A percentile compares a stretch with the other conserved stretches of the same genome.
These are phyloP conservation scores for Pseudomyrmex sp. DNA, from an alignment of 1,140 invertebrate species.

Conservation along the genomic window DNA sequence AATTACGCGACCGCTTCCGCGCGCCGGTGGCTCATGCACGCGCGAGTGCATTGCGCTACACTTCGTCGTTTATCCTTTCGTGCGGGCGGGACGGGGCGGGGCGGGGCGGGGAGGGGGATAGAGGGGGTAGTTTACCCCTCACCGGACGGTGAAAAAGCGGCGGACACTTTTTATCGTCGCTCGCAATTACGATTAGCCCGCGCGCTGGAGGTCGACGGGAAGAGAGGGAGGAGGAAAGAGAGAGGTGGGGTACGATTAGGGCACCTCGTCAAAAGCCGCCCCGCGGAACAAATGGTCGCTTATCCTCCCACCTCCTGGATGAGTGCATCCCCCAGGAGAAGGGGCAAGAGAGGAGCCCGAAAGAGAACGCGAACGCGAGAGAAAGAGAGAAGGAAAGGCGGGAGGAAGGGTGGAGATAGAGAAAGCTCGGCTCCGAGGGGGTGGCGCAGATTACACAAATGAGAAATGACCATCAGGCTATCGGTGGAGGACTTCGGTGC, in stretches of 20 bases:
- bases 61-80: slow-evolving; percentile 38
- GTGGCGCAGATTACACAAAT: slow-evolving; percentile 83
- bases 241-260: slow-evolving; percentile 64
- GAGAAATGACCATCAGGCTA: slow-evolving; percentile 84
- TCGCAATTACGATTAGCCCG: slow-evolving; percentile 72
- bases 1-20: slow-evolving; percentile 44
- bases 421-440: slow-evolving; percentile 54
- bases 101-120: too few relatives aligned
- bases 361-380: slow-evolving; percentile 16
- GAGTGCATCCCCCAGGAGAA: slow-evolving; percentile 47
- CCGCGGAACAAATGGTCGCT: slow-evolving; percentile 72
- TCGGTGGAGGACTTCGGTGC: slow-evolving; percentile 78
- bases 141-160: slow-evolving; percentile 79
- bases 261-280: slow-evolving; percentile 80
- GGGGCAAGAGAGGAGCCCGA: slow-evolving; percentile 47
- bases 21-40: slow-evolving; percentile 5
- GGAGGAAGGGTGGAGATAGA: slow-evolving; percentile 33
- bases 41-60: slow-evolving; percentile 47
- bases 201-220: background rate
- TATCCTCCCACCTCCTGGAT: slow-evolving; percentile 10
- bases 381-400: background rate
- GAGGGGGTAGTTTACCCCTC: background rate
- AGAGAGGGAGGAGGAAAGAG: background rate
- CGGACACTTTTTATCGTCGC: slow-evolving; percentile 79
- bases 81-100: background rate